Percentiles rank a stretch among this genome's conserved stretches.
Conservation (phyloP, 2,888 invertebrate species). For the Colletes collaris region DNA sequence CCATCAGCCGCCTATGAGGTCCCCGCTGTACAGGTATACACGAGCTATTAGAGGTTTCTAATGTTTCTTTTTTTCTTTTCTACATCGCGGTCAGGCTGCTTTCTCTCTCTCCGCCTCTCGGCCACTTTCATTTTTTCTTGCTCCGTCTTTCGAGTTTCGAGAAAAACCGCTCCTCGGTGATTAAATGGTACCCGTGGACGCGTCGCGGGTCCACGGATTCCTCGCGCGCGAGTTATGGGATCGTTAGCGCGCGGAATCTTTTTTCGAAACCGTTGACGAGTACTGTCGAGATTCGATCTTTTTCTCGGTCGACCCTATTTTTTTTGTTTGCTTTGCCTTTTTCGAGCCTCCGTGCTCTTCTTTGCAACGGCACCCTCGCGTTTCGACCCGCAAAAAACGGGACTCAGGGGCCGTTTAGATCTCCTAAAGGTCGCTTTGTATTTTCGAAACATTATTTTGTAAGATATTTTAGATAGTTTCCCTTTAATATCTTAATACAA, state of each 20-base stretch:
- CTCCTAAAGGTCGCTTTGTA: too few relatives aligned
- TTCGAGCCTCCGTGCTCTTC: not conserved
- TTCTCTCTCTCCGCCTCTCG: not conserved
- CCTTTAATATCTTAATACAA: too few relatives aligned
- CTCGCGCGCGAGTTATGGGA: constrained; percentile 33
- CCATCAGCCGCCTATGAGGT: constrained; percentile 21
- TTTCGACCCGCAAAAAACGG: too few relatives aligned
- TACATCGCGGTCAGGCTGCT: constrained; percentile 1
- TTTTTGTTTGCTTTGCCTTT: not conserved
- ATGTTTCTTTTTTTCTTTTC: constrained; percentile 15
- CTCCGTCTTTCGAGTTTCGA: not conserved
- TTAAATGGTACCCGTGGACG: constrained; percentile 27
- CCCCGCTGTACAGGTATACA: constrained; percentile 28
- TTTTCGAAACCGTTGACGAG: constrained; percentile 3
- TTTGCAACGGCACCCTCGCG: not conserved
- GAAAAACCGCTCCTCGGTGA: constrained; percentile 30
- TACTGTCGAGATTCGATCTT: not conserved
- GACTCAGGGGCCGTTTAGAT: too few relatives aligned
- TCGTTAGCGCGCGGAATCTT: constrained; percentile 26
- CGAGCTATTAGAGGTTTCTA: constrained; percentile 45
- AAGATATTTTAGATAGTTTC: too few relatives aligned
- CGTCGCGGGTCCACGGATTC: constrained; percentile 19
- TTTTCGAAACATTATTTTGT: too few relatives aligned
- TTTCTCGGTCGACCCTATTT: not conserved
- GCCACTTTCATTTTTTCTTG: not conserved